Base-by-base conservation (phyloP, 2,888 invertebrate species). In the Noctua pronuba region DNA sequence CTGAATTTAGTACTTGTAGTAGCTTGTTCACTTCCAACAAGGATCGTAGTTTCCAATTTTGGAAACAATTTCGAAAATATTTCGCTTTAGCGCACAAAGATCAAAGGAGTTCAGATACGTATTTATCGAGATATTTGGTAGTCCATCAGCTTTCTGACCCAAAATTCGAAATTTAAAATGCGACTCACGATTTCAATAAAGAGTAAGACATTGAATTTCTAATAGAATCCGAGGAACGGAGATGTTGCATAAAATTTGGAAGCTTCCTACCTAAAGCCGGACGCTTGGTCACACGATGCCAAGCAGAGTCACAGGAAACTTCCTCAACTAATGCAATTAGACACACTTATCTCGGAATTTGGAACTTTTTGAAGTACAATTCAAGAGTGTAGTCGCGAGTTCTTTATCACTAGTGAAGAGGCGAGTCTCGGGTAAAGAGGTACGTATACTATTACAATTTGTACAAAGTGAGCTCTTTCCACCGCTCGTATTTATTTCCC, bases 401-500 rank as follows among this genome's bases (percentile, higher is more conserved):
- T 88, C 88, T 92, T 91, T 91, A 91, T 92, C 88, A 89, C 89
- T 83, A 78, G 84, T 88, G 88, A 87, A 87, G 89, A 89, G 83
- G 74, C 88, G 72, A 85, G 88, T 88, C 84, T 84, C 87, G 86
- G 60, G 76, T 75, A 77, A 69, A 80, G 68, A 84, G 73, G 72
- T 86, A 88, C 82, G 87, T 80, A 80, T 78, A 85, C 86, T 90
- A 88, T 89, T 87, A 90, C 91, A 91, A 92, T 93, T 93, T 93
- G 91, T 91, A 90, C 90, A 90, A 92, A 93, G 89, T 91, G 89
- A 90, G 89, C 90, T 89, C 88, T 90, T 89, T 89, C 88, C 81
- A 87, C 88, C 77, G 83, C 83, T 86, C 79, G 87, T 90, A 92
- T 92, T 93, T 94, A 93, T 93, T 92, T 92, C 86, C 88, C 82